Conservation (phyloP, 1,140 invertebrate species). For the Zaprionus camerounensis region DNA sequence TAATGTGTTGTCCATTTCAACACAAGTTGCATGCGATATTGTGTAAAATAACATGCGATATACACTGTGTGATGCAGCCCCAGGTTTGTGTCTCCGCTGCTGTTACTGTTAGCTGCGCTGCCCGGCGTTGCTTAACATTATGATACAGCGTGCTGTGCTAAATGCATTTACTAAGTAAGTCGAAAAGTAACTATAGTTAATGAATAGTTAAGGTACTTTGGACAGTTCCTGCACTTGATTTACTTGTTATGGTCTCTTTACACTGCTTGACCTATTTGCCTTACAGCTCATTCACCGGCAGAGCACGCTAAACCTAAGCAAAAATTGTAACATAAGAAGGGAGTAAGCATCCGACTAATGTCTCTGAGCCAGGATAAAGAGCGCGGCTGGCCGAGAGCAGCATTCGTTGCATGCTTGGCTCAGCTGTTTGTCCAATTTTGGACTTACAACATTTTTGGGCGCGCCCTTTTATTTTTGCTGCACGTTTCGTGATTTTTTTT, state of each 20-base stretch:
- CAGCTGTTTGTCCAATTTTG: slow-evolving; percentile 55
- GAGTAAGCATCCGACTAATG: neutral
- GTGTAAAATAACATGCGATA: neutral
- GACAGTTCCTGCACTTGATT: neutral
- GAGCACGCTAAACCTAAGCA: neutral
- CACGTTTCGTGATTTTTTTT: slow-evolving; percentile 25
- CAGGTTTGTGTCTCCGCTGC: neutral
- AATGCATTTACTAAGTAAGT: neutral
- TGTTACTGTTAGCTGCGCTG: neutral
- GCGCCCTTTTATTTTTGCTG: slow-evolving; percentile 69
- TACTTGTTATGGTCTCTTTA: neutral
- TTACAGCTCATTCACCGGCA: neutral
- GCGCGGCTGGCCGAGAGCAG: slow-evolving; percentile 1
- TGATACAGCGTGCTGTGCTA: neutral
- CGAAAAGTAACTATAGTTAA: neutral
- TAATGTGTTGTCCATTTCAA: neutral
- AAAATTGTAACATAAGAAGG: neutral
- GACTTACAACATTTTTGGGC: slow-evolving; percentile 43
- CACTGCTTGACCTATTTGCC: neutral
- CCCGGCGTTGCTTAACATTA: neutral
- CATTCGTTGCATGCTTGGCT: slow-evolving; percentile 30
- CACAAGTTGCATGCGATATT: neutral
- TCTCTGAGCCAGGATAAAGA: neutral
- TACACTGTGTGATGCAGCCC: neutral
- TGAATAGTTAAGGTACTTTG: neutral